Evolutionary conservation across 2,113 vertebrate genomes (phyloP), one percentile per base, ranked within the genome.

Genomic region (Tonatia bakeri): DNA sequence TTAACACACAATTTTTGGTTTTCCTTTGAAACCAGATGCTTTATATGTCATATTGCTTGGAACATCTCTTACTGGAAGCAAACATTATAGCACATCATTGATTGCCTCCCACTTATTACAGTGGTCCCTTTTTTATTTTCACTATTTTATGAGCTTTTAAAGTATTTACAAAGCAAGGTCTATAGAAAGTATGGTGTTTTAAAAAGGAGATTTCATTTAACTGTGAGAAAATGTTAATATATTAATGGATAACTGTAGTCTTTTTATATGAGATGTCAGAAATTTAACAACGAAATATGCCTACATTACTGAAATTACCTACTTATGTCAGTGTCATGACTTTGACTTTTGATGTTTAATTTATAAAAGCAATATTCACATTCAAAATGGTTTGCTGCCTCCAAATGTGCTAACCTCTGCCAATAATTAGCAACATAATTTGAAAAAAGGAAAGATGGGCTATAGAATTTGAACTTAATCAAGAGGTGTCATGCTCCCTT

Each of bases 301-400:
- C 12, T 64, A 69, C 40, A 70, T 91, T 61, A 69, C 47, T 94
- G 40, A 94, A 81, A 33, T 67, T 84, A 87, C 22, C 54, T 56
- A 59, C 40, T 40, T 50, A 38, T 82, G 67, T 90, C 45, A 36
- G 54, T 54, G 59, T 45, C 65, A 36, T 92, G 85, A 80, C n/a
- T 64, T 77, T 77, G 36, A 69, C 76, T 43, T 90, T 82, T 83
- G 59, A 73, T 75, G 2, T 80, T 94, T 92, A 75, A 64, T 89
- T 77, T 96, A 45, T 89, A 89, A 87, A 94, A 86, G 43, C 75
- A 95, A 56, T 47, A 83, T 87, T 92, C 36, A 36, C 19, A 45
- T 86, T 59, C 61, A 89, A 61, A 87, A 92, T 82, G 40, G 87
- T 70, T 73, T 94, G 14, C 40, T 82, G 15, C 14, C 76, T 87